phyloP scores from a whole-genome alignment of 2,797 vertebrate species.

The Microctenopoma stevenorrisi region DNA sequence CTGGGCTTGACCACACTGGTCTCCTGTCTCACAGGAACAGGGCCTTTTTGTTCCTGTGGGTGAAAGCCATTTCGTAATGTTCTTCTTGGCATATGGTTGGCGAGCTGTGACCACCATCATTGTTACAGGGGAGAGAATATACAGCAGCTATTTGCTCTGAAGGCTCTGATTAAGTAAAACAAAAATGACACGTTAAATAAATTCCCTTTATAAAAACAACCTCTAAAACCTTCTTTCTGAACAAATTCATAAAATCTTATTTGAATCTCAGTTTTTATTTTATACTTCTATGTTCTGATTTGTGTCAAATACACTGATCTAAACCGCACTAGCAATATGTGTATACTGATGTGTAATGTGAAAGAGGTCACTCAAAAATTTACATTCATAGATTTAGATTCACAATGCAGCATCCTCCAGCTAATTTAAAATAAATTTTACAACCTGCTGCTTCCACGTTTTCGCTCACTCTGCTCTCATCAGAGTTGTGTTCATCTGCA shows the following conservation, averaged over 20 bases:
- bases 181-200: slow-evolving; percentile 16
- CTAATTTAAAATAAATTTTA: no score
- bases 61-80: slow-evolving; percentile 39
- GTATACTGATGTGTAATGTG: background rate
- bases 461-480: no score
- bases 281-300: no score
- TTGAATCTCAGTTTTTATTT: background rate
- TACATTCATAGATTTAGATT: no score
- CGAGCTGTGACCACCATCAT: slow-evolving; percentile 9
- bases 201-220: background rate
- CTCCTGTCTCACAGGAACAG: slow-evolving; percentile 34
- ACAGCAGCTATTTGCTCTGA: slow-evolving; percentile 11
- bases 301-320: background rate
- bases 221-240: background rate
- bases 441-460: no score
- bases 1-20: slow-evolving; percentile 7
- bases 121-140: slow-evolving; percentile 22
- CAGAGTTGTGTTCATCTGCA: no score
- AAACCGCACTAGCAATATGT: background rate
- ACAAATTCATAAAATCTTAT: background rate
- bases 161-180: slow-evolving; percentile 10
- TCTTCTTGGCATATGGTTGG: slow-evolving; percentile 34
- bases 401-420: no score
- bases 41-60: slow-evolving; percentile 34
- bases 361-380: background rate